A percentile compares a stretch with the other conserved stretches of the same genome.
Evolutionary conservation across 1,140 invertebrate species (phyloP).

Genomic region (Pogonognathellus flavescens): DNA sequence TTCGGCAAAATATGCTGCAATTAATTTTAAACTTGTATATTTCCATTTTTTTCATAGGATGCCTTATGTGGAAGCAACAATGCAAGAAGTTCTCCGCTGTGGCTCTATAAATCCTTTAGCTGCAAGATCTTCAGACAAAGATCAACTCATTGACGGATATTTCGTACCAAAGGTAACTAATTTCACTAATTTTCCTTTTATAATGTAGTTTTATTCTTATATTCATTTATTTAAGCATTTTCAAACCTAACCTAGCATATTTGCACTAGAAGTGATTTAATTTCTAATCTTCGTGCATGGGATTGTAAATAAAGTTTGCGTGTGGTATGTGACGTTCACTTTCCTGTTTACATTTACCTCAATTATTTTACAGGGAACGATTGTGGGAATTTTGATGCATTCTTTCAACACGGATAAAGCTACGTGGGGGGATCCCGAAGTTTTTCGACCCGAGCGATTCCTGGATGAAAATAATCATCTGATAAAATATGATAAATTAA

Average conservation of each 20-base stretch:
- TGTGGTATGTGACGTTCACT: neutral
- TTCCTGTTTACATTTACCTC: neutral
- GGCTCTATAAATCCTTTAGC: constrained; percentile 83
- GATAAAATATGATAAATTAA: constrained; percentile 9
- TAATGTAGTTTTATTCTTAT: too few species aligned
- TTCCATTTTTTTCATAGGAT: too few species aligned
- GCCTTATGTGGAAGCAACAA: constrained; percentile 83
- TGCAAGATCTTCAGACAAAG: constrained; percentile 60
- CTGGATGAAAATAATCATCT: constrained; percentile 6
- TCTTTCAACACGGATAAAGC: constrained; percentile 10
- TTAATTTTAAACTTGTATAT: too few species aligned
- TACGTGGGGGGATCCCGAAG: constrained; percentile 1
- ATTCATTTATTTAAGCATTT: too few species aligned
- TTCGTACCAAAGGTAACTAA: constrained; percentile 13
- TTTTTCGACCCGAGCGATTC: constrained; percentile 23
- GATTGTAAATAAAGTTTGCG: neutral
- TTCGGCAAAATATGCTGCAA: too few species aligned
- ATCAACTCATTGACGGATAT: constrained; percentile 27
- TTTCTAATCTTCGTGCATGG: too few species aligned
- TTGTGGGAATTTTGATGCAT: constrained; percentile 25
- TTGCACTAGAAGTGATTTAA: too few species aligned
- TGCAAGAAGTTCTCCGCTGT: constrained; percentile 81
- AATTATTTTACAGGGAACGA: neutral
- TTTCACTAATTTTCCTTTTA: neutral
- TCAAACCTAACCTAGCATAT: too few species aligned